Evolutionary conservation across 2,113 vertebrate genomes (phyloP).

Genomic region (Dasyornis broadbenti): DNA sequence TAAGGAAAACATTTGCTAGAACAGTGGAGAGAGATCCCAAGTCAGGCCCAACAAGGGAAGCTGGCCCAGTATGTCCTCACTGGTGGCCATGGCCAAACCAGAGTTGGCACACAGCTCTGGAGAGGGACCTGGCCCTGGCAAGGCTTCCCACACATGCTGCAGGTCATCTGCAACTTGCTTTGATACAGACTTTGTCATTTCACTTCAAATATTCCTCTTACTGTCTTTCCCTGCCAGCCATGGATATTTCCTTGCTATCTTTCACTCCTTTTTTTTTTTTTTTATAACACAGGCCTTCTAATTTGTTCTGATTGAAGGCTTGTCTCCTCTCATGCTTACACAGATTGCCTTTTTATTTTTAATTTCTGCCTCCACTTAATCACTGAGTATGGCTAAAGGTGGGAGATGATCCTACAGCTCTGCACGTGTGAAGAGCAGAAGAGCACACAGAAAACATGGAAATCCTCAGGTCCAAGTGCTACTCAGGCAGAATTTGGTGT

Average conservation of each 20-base stretch:
- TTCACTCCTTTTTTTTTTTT: not conserved
- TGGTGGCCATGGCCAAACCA: not conserved
- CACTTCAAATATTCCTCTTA: not conserved
- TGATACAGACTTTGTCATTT: not conserved
- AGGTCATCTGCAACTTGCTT: not conserved
- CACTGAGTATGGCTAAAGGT: not conserved
- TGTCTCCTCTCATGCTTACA: not conserved
- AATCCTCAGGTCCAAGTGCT: not conserved
- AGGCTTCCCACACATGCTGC: not conserved
- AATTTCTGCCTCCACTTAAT: not conserved
- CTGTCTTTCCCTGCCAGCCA: not conserved
- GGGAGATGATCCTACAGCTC: not conserved
- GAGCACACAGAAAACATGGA: not conserved
- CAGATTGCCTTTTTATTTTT: not conserved
- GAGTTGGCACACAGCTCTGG: not conserved
- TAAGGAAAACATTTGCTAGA: not conserved
- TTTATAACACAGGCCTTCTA: not conserved
- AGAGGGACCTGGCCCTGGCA: not conserved
- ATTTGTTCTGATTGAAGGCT: not conserved
- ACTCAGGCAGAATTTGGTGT: not conserved
- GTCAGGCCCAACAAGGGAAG: not conserved
- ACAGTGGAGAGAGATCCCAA: not conserved
- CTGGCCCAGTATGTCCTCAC: rapidly evolving
- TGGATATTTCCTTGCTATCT: not conserved
- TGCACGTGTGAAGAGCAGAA: not conserved